phyloP scores from a whole-genome alignment of 1,140 invertebrate genomes.

The Hypothenemus hampei region DNA sequence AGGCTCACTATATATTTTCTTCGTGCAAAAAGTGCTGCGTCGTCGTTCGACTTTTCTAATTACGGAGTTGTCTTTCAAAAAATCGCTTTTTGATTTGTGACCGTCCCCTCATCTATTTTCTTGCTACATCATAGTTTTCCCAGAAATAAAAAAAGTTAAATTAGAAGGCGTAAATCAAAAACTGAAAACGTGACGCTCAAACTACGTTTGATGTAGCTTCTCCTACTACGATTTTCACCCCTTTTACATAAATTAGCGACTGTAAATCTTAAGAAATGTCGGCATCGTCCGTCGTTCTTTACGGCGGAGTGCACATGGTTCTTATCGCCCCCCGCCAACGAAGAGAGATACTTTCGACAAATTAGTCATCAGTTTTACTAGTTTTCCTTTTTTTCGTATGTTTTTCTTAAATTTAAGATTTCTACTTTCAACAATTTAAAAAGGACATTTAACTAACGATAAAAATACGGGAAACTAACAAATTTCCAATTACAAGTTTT shows the following conservation, averaged over 20 bases:
- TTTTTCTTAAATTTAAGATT: too few relatives aligned
- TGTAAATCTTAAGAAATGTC: constrained; percentile 17
- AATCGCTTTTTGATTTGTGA: constrained; percentile 38
- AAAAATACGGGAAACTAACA: background rate
- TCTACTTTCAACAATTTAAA: too few relatives aligned
- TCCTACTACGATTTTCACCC: constrained; percentile 6
- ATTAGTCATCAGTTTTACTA: constrained; percentile 29
- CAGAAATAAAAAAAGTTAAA: background rate
- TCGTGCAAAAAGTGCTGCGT: constrained; percentile 4
- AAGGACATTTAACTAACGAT: too few relatives aligned
- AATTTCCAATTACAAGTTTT: background rate
- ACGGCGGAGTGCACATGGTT: constrained; percentile 25
- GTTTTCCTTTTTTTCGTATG: constrained; percentile 18
- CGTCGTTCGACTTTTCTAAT: constrained; percentile 35
- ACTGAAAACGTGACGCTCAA: too few relatives aligned
- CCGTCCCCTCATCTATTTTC: too few relatives aligned
- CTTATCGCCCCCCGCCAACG: constrained; percentile 26
- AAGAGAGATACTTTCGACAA: constrained; percentile 28
- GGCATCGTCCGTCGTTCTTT: constrained; percentile 17
- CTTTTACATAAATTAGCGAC: constrained; percentile 21
- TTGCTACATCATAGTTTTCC: background rate
- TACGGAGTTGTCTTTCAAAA: constrained; percentile 34
- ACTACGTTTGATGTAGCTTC: background rate
- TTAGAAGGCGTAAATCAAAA: too few relatives aligned
- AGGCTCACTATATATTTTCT: constrained; percentile 24